Percentiles rank a stretch among this genome's conserved stretches.
These are phyloP conservation scores for Orussus abietinus DNA, from an alignment of 1,140 invertebrate species.

Conservation along the genomic window DNA sequence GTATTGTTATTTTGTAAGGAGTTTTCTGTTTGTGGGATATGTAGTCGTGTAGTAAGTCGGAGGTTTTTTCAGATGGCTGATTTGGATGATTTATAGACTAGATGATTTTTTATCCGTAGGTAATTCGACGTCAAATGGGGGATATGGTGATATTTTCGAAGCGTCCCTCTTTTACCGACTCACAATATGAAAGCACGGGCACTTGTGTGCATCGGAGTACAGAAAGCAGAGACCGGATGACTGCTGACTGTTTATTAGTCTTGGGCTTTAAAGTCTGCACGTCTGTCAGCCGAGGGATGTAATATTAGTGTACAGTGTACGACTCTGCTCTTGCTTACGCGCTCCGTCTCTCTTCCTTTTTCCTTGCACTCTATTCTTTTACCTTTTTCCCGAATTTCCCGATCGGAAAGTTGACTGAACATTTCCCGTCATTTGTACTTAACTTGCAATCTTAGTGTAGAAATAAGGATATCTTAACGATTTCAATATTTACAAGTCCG, in stretches of 20 bases:
- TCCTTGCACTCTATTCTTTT: constrained; percentile 18
- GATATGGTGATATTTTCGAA: no score
- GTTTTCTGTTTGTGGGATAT: no score
- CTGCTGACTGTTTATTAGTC: constrained; percentile 55
- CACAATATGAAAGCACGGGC: no score
- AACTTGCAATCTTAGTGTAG: no score
- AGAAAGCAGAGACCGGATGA: constrained; percentile 55
- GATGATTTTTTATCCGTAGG: neutral
- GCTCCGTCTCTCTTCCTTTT: constrained; percentile 25
- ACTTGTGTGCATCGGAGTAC: constrained; percentile 39
- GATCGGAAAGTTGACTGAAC: no score
- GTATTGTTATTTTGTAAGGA: no score
- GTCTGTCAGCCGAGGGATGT: constrained; percentile 53
- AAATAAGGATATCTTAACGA: no score
- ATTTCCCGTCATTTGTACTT: no score
- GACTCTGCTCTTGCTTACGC: constrained; percentile 31
- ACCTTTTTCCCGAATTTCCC: no score
- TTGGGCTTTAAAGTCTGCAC: constrained; percentile 54
- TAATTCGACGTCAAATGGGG: no score
- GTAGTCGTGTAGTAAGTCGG: neutral
- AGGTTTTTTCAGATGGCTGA: neutral
- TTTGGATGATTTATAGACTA: neutral
- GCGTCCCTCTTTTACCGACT: no score
- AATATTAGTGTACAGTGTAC: constrained; percentile 53
- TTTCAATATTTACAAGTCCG: no score